A percentile compares a stretch with the other conserved stretches of the same genome.
These are phyloP conservation scores for Willowsia nigromaculata DNA, from an alignment of 2,888 invertebrate genomes.

Conservation along the genomic window DNA sequence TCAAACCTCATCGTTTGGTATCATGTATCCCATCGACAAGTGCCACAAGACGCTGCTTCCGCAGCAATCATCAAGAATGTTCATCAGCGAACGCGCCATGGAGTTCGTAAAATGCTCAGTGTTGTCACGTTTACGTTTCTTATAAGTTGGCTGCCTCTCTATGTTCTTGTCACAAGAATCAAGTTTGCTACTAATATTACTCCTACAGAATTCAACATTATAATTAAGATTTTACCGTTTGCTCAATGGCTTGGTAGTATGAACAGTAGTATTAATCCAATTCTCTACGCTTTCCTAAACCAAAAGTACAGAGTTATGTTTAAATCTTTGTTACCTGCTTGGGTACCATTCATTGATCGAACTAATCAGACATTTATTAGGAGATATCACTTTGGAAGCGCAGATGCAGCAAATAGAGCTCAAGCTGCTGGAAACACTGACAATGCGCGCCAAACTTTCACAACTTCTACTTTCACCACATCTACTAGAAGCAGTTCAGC, in stretches of 20 bases:
- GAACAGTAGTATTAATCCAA: constrained; percentile 96
- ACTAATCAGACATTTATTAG: too few species aligned
- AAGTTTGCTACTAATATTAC: constrained; percentile 87
- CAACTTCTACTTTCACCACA: too few species aligned
- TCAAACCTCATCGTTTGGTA: constrained; percentile 96
- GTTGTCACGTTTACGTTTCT: constrained; percentile 96
- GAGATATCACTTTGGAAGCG: too few species aligned
- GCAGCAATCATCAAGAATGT: constrained; percentile 81
- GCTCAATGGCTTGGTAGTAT: constrained; percentile 96
- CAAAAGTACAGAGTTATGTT: constrained; percentile 95
- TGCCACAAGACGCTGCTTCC: constrained; percentile 84
- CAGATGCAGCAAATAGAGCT: too few species aligned
- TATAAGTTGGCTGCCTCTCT: constrained; percentile 94
- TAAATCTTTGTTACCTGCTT: constrained; percentile 69
- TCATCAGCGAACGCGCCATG: constrained; percentile 96
- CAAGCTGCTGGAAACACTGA: too few species aligned
- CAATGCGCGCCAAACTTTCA: too few species aligned
- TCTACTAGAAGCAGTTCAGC: too few species aligned
- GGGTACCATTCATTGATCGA: background rate
- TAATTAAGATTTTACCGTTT: constrained; percentile 90
- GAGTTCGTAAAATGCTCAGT: constrained; percentile 96
- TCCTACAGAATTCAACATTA: constrained; percentile 85
- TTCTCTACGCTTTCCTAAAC: constrained; percentile 96
- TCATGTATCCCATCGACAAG: constrained; percentile 91
- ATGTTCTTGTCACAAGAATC: constrained; percentile 92